Evolutionary conservation across 1,140 invertebrate genomes (phyloP), one percentile per base, ranked within the genome.

Genomic region (Dinothrombium tinctorium): DNA sequence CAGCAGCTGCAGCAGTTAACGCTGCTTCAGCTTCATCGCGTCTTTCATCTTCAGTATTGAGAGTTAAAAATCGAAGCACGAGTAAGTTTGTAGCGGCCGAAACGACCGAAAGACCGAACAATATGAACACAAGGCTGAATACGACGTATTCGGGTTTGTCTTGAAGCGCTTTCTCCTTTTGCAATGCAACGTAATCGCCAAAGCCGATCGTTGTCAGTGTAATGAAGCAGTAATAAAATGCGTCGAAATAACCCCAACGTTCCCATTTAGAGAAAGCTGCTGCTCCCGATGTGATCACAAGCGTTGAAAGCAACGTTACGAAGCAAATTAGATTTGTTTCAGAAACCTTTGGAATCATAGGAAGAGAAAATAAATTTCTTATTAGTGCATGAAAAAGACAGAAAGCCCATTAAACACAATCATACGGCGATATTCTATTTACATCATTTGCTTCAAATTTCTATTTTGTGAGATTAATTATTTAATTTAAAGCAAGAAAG

Each of bases 151-250:
- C 84, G 3, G 89, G 90, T 52, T 89, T 83, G 40, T 73, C 73
- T 56, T 87, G 80, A n/a, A 98, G 66, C 20, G 86, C 84, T 54
- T 82, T 76, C 56, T 95, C 80, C 55, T 89, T 89, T 29, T 62
- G 58, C 20, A 62, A 50, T 3, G 65, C 65, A 7, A 73, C 70
- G 54, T 65, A 71, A 49, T 73, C 70, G 12, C 69, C 69, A 50
- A 71, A 69, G 20, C 62, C 81, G 48, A 98, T 96, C 14, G 89
- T 98, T 0, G 90, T 96, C 22, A 99, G 62, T 0, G 90, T 98
- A 33, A 96, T 89, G 59, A 99, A 96, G 56, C 90, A 98, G 57
- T 98, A 99, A 59, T 99, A 99, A 50, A 98, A 82, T 41, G 84
- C 84, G 56, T 98, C 87, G 53, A 96, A 89, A 56, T 96, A 96